Conservation (phyloP, 2,113 vertebrate genomes). For the Benitochromis conjunctus region DNA sequence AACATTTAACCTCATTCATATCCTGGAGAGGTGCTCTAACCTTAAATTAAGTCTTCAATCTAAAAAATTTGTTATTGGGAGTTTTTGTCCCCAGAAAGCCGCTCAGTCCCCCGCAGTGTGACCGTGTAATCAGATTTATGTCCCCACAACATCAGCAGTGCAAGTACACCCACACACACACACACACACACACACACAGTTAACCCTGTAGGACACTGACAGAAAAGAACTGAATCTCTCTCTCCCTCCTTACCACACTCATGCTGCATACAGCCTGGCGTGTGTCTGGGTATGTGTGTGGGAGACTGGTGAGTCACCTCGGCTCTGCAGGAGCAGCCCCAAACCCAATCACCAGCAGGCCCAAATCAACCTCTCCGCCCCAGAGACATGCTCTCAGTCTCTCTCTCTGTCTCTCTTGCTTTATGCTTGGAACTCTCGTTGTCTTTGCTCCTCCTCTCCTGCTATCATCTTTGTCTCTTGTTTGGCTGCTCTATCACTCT, state of each 20-base stretch:
- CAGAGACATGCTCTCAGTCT: constrained; percentile 26
- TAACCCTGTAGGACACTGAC: constrained; percentile 1
- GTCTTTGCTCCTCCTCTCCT: background rate
- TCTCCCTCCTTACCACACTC: background rate
- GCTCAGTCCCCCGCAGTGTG: background rate
- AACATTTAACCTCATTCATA: background rate
- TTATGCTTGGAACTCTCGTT: background rate
- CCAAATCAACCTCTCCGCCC: constrained; percentile 43
- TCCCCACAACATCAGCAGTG: background rate
- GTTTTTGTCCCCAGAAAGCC: background rate
- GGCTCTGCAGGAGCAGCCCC: constrained; percentile 20
- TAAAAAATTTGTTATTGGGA: background rate
- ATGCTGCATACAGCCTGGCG: background rate
- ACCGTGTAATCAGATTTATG: background rate
- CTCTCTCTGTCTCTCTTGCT: background rate
- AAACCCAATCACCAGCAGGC: constrained; percentile 52
- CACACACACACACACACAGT: background rate
- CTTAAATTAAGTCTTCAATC: background rate
- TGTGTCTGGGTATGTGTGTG: constrained; percentile 6
- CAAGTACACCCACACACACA: background rate
- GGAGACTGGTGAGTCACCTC: constrained; percentile 57
- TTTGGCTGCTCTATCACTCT: background rate
- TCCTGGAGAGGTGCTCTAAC: background rate
- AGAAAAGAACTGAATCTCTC: background rate
- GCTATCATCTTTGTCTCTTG: background rate